phyloP scores from a whole-genome alignment of 2,888 invertebrate species.

The Sialis fuliginosa region DNA sequence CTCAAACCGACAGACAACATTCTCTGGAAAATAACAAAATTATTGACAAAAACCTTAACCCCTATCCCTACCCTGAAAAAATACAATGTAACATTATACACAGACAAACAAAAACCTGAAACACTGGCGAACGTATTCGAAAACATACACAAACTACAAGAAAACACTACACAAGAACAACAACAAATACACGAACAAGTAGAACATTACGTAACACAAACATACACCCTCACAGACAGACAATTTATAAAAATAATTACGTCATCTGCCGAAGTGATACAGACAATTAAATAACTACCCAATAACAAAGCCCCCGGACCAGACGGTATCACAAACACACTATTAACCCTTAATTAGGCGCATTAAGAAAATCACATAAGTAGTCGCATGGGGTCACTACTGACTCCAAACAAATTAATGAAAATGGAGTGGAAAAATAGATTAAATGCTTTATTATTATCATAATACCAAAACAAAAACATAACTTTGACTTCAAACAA shows the following conservation, averaged over 20 bases:
- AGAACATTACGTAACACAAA: no score
- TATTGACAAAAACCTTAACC: background rate
- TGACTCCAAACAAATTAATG: no score
- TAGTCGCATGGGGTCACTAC: no score
- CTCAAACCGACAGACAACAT: constrained; percentile 7
- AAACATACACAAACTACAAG: background rate
- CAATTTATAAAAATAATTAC: background rate
- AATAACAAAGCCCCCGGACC: constrained; percentile 10
- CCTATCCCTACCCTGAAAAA: background rate
- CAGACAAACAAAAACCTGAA: background rate
- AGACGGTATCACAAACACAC: constrained; percentile 9
- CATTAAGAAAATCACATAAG: no score
- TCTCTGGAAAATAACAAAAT: background rate
- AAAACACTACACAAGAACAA: no score
- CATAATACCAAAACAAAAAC: no score
- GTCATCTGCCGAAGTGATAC: constrained; percentile 7
- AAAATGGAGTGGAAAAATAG: no score
- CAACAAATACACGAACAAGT: background rate
- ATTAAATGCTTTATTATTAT: no score
- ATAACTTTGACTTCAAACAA: no score
- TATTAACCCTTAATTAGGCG: no score
- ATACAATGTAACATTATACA: background rate
- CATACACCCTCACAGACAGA: no score
- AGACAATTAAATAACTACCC: constrained; percentile 6
- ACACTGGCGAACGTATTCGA: background rate